Evolutionary conservation across 2,113 vertebrate species (phyloP).

Genomic region (Genyomyrus donnyi): DNA sequence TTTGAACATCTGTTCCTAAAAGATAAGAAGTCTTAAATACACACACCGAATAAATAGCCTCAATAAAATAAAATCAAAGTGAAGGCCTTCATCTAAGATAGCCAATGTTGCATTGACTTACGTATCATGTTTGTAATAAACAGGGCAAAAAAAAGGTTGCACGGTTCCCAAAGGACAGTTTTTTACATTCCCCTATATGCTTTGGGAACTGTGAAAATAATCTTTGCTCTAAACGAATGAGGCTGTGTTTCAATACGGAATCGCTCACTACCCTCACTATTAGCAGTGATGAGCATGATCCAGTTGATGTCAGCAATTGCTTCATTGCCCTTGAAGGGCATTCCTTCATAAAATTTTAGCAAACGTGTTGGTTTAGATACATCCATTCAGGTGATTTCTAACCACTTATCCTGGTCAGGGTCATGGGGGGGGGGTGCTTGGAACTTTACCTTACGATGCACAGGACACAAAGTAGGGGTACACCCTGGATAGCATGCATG

Average conservation of each 20-base stretch:
- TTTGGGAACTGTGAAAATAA: neutral
- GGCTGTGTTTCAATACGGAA: neutral
- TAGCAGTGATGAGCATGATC: neutral
- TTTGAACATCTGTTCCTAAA: slow-evolving; percentile 66
- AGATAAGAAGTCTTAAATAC: slow-evolving; percentile 67
- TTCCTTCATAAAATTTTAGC: neutral
- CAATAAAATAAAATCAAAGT: slow-evolving; percentile 25
- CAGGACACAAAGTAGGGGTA: neutral
- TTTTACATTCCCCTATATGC: neutral
- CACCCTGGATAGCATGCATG: neutral
- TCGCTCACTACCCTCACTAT: neutral
- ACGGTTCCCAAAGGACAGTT: neutral
- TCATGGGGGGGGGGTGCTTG: neutral
- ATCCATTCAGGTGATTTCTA: neutral
- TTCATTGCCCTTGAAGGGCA: neutral
- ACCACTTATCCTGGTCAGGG: neutral
- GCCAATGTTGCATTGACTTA: neutral
- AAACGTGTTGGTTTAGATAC: neutral
- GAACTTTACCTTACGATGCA: neutral
- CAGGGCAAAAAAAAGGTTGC: neutral
- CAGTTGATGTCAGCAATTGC: neutral
- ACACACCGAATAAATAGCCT: slow-evolving; percentile 22
- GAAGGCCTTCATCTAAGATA: slow-evolving; percentile 17
- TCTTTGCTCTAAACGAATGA: neutral
- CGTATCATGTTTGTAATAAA: neutral